Conservation (phyloP, 1,140 invertebrate species). For the Cryptotermes secundus region DNA sequence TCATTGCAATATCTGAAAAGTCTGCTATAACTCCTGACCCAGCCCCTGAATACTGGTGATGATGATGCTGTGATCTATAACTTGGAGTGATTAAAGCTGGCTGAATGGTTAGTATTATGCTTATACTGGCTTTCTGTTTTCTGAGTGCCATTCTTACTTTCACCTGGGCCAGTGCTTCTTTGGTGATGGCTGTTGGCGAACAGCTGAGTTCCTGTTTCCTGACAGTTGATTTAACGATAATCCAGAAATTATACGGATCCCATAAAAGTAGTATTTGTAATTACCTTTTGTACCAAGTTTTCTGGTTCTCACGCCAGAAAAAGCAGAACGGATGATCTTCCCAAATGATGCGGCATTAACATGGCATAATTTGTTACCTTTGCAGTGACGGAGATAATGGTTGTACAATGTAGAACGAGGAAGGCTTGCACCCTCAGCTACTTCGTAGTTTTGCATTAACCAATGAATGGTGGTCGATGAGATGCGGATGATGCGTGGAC, state of each 20-base stretch:
- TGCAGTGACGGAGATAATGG: slow-evolving; percentile 94
- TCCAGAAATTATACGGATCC: slow-evolving; percentile 92
- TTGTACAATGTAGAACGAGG: slow-evolving; percentile 95
- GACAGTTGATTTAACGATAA: slow-evolving; percentile 70
- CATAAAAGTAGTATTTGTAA: slow-evolving; percentile 99
- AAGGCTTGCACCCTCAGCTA: slow-evolving; percentile 93
- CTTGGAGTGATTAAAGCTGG: too few relatives aligned
- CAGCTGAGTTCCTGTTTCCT: slow-evolving; percentile 54
- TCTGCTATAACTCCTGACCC: too few relatives aligned
- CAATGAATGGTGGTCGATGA: slow-evolving; percentile 70
- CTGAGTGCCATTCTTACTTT: background rate
- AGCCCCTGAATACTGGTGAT: too few relatives aligned
- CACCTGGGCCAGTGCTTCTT: slow-evolving; percentile 44
- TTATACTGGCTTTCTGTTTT: slow-evolving; percentile 33
- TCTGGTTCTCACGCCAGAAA: slow-evolving; percentile 90
- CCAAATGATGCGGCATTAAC: slow-evolving; percentile 99
- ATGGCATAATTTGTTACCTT: slow-evolving; percentile 91
- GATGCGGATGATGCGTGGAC: too few relatives aligned
- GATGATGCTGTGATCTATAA: too few relatives aligned
- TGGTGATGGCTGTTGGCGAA: slow-evolving; percentile 57
- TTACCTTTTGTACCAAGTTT: slow-evolving; percentile 97
- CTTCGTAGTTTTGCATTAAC: slow-evolving; percentile 98
- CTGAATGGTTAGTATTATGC: slow-evolving; percentile 25
- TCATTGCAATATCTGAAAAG: too few relatives aligned
- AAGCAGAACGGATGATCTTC: slow-evolving; percentile 96